phyloP scores from a whole-genome alignment of 2,888 invertebrate genomes.

The Lapara coniferarum region DNA sequence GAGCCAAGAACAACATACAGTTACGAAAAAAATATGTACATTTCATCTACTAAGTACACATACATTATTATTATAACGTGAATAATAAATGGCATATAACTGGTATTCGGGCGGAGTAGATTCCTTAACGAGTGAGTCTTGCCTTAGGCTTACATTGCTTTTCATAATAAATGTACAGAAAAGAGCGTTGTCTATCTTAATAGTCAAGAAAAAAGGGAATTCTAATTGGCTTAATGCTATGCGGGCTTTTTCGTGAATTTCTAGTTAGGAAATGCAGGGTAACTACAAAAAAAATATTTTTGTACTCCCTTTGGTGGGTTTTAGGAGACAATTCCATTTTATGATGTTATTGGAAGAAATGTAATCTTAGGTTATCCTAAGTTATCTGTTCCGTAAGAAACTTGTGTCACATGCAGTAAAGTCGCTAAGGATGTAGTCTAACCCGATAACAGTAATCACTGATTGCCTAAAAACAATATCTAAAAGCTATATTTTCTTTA shows the following conservation, averaged over 20 bases:
- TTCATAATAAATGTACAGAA: constrained; percentile 13
- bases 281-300: no score
- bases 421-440: background rate
- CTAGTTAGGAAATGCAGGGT: background rate
- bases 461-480: background rate
- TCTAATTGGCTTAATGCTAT: constrained; percentile 4
- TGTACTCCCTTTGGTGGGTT: background rate
- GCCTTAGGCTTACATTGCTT: background rate
- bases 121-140: constrained; percentile 6
- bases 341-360: no score
- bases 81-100: background rate
- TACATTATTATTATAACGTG: no score
- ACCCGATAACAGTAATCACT: background rate
- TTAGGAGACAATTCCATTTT: background rate
- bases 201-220: constrained; percentile 2
- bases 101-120: background rate
- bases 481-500: constrained; percentile 47
- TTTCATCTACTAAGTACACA: no score
- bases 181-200: background rate
- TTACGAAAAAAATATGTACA: no score
- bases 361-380: no score
- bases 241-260: background rate
- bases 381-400: no score
- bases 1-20: no score
- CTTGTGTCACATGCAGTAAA: no score